Evolutionary conservation across 2,888 invertebrate species (phyloP), one percentile per base, ranked within the genome.

Genomic region (Clanis bilineata): DNA sequence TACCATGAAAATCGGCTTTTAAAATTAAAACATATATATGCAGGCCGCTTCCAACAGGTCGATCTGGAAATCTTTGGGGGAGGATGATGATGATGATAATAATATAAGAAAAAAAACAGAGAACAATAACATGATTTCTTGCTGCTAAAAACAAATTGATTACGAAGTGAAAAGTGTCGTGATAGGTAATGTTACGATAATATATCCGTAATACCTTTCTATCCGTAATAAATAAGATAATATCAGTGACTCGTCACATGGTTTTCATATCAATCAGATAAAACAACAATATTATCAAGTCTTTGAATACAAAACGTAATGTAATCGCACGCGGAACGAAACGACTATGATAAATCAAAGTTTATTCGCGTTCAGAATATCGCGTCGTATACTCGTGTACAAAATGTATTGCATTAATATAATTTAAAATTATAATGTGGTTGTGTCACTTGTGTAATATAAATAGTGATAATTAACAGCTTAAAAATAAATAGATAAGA

Each of bases 331-430:
- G 76, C 76, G 76, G 74, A 82, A 82, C 74, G 80, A 69, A 80
- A 77, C 79, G 77, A 15, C 39, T 47, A 73, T 73, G 73, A 69
- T 73, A 73, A 72, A 72, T 74, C 66, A 67, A 60, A 69, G 68
- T 70, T 70, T 73, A 74, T 79, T 75, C 71, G 75, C 82, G 81
- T 82, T 83, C 80, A 63, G 74, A 79, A 77, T 75, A 44, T 38
- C 43, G 18, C 25, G 38, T 56, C 18, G 44, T 23, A 7, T 56
- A 32, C 15, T 22, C 18, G 25, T 38, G 6, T 45, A 38, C 9
- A 56, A 32, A 43, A 12, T 18, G 57, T 62, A 57, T 57, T 38
- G 12, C 51, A 56, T 45, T 43, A 39, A 36, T 1, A 3, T 25
- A 28, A 47, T 28, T 43, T 56, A 47, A 61, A 59, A 54, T 18